These are phyloP conservation scores for Pharmacophagus antenor DNA, from an alignment of 2,888 invertebrate species.

Conservation along the genomic window DNA sequence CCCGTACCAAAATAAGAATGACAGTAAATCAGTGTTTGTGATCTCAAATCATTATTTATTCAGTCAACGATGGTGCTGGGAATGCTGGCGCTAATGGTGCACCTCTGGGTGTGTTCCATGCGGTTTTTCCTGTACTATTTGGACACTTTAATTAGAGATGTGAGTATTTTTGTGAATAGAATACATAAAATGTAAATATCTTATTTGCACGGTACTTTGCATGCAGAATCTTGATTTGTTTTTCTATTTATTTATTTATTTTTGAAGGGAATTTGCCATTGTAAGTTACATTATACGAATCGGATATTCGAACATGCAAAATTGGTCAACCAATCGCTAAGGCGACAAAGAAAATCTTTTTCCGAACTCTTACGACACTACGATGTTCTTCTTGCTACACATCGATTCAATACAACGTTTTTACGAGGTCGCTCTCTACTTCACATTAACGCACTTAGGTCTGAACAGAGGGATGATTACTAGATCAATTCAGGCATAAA, in stretches of 20 bases:
- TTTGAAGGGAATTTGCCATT: no score
- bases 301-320: no score
- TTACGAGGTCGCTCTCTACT: no score
- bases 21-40: no score
- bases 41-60: slow-evolving; percentile 12
- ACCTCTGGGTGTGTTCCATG: slow-evolving; percentile 74
- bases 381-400: no score
- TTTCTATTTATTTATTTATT: background rate
- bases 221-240: background rate
- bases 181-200: background rate
- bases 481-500: background rate
- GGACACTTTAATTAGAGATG: slow-evolving; percentile 70
- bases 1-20: no score
- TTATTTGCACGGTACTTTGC: background rate
- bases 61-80: slow-evolving; percentile 71
- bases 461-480: background rate
- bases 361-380: no score
- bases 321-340: no score
- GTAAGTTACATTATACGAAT: no score
- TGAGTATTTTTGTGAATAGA: slow-evolving; percentile 43
- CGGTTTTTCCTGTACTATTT: slow-evolving; percentile 74
- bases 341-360: no score
- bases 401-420: no score
- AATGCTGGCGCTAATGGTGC: slow-evolving; percentile 72
- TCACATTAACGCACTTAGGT: background rate